These are phyloP conservation scores for Glossosoma conforme DNA, from an alignment of 1,140 invertebrate species.

Conservation along the genomic window DNA sequence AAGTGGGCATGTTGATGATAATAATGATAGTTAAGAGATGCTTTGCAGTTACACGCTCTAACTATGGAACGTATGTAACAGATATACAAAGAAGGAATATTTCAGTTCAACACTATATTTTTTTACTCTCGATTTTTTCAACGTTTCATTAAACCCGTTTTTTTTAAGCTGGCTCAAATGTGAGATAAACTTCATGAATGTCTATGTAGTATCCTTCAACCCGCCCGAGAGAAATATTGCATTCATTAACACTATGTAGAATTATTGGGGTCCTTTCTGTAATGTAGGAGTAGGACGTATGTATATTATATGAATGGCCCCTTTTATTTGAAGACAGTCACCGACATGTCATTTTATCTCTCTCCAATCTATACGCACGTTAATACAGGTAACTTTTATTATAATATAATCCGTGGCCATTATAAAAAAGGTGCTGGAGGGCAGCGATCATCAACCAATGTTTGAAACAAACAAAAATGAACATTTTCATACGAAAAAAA, in stretches of 20 bases:
- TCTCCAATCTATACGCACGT: constrained; percentile 28
- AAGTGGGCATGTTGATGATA: too few relatives aligned
- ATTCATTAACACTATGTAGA: constrained; percentile 27
- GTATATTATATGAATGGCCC: constrained; percentile 27
- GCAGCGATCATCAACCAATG: constrained; percentile 7
- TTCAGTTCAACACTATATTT: too few relatives aligned
- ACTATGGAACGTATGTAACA: too few relatives aligned
- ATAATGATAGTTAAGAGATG: too few relatives aligned
- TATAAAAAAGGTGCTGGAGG: constrained; percentile 22
- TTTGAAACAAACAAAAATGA: background rate
- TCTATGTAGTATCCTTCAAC: constrained; percentile 12
- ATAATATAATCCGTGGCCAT: constrained; percentile 29
- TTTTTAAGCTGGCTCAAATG: too few relatives aligned
- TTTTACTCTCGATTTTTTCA: too few relatives aligned
- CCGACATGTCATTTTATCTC: constrained; percentile 27
- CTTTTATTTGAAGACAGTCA: constrained; percentile 28
- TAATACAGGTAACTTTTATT: constrained; percentile 30
- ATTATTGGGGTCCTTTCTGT: constrained; percentile 24
- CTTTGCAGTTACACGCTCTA: too few relatives aligned
- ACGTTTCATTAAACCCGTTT: too few relatives aligned
- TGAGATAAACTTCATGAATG: constrained; percentile 18
- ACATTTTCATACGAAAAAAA: background rate
- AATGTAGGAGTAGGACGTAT: constrained; percentile 24
- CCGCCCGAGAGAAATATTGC: constrained; percentile 13
- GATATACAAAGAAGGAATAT: too few relatives aligned